A percentile compares a stretch with the other conserved stretches of the same genome.
Conservation (phyloP, 2,888 invertebrate genomes). For the Ecdyonurus torrentis region DNA sequence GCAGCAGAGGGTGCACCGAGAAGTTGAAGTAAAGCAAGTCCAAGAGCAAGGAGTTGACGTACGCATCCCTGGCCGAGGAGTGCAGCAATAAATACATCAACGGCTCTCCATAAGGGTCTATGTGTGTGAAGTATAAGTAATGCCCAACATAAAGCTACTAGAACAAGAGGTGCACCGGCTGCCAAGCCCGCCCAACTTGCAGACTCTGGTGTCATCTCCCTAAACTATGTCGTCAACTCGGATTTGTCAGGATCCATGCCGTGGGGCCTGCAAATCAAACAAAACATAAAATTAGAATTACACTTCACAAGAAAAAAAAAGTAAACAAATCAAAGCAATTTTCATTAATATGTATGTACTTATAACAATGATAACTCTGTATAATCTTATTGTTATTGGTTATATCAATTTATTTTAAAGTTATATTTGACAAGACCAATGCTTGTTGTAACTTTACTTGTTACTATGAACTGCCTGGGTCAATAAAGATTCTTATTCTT, state of each 20-base stretch:
- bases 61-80: constrained; percentile 26
- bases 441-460: too few relatives aligned
- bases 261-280: not conserved
- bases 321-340: too few relatives aligned
- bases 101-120: constrained; percentile 31
- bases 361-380: too few relatives aligned
- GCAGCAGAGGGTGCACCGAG: constrained; percentile 19
- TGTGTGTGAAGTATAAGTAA: constrained; percentile 33
- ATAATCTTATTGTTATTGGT: too few relatives aligned
- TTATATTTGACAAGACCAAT: too few relatives aligned
- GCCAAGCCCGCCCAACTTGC: constrained; percentile 21
- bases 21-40: constrained; percentile 23
- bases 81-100: constrained; percentile 33
- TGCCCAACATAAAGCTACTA: constrained; percentile 30
- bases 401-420: too few relatives aligned
- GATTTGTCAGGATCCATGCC: not conserved
- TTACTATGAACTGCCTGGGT: too few relatives aligned
- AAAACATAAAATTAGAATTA: too few relatives aligned
- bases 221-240: not conserved
- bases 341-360: too few relatives aligned
- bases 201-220: not conserved
- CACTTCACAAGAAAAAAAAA: too few relatives aligned
- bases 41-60: constrained; percentile 26
- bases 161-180: constrained; percentile 28
- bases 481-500: too few relatives aligned